A percentile compares a stretch with the other conserved stretches of the same genome.
Evolutionary conservation across 2,113 vertebrate species (phyloP).

Genomic region (Pithys albifrons): DNA sequence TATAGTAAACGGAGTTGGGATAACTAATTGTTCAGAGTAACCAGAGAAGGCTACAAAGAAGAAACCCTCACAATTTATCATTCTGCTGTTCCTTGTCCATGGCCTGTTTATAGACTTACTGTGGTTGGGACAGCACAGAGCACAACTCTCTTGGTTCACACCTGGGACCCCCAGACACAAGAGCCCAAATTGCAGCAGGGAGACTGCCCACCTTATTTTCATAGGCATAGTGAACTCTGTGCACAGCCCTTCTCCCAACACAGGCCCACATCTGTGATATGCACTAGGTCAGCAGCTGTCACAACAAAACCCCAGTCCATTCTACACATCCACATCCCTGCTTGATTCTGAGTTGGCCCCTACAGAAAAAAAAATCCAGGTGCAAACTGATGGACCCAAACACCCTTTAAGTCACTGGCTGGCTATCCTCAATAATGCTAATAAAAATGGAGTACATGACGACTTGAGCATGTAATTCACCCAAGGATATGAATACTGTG

Average conservation of each 20-base stretch:
- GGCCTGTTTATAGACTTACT: background rate
- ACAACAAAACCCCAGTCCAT: background rate
- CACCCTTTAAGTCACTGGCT: background rate
- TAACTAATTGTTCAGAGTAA: background rate
- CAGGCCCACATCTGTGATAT: background rate
- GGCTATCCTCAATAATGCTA: background rate
- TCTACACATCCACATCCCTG: background rate
- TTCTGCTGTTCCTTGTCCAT: background rate
- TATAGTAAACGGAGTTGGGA: background rate
- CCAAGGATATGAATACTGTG: background rate
- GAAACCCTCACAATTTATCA: background rate
- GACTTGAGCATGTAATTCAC: background rate
- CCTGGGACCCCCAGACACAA: background rate
- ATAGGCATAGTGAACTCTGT: background rate
- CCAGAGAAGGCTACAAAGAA: background rate
- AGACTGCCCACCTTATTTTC: background rate
- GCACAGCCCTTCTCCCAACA: background rate
- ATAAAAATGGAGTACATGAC: background rate
- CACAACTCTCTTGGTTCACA: background rate
- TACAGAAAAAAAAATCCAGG: background rate
- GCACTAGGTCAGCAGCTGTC: background rate
- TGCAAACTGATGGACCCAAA: background rate
- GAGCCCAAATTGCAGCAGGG: background rate
- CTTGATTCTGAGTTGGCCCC: background rate
- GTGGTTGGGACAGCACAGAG: background rate